These are phyloP conservation scores for Eonycteris spelaea DNA, from an alignment of 2,113 vertebrate species.

Conservation along the genomic window DNA sequence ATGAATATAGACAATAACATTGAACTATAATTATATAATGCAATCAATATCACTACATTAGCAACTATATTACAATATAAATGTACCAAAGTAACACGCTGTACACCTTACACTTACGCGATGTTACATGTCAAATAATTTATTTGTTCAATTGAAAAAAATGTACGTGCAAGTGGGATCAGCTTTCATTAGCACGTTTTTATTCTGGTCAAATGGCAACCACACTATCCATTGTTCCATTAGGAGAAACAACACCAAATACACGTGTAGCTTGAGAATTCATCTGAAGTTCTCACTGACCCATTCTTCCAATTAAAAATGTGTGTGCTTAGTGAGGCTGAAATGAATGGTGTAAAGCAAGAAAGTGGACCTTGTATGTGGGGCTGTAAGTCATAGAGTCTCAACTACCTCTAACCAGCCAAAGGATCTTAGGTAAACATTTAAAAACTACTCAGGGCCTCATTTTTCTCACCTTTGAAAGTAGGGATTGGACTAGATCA, in stretches of 20 bases:
- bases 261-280: background rate
- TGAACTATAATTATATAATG: background rate
- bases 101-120: background rate
- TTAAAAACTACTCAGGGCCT: background rate
- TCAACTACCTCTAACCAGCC: background rate
- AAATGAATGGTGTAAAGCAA: background rate
- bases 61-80: background rate
- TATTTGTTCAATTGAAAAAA: background rate
- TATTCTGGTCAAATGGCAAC: slow-evolving; percentile 8
- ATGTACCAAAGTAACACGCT: background rate
- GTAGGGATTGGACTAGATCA: background rate
- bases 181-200: slow-evolving; percentile 48
- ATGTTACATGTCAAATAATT: background rate
- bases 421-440: background rate
- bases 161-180: background rate
- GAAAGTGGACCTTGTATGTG: background rate
- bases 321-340: background rate
- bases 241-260: slow-evolving; percentile 20
- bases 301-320: background rate
- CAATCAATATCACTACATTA: background rate
- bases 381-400: background rate
- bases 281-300: background rate
- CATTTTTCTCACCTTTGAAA: background rate
- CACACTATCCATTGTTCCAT: background rate
- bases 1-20: background rate